Percentiles rank a stretch among this genome's conserved stretches.
Conservation (phyloP, 2,888 invertebrate genomes). For the Thereva unica region DNA sequence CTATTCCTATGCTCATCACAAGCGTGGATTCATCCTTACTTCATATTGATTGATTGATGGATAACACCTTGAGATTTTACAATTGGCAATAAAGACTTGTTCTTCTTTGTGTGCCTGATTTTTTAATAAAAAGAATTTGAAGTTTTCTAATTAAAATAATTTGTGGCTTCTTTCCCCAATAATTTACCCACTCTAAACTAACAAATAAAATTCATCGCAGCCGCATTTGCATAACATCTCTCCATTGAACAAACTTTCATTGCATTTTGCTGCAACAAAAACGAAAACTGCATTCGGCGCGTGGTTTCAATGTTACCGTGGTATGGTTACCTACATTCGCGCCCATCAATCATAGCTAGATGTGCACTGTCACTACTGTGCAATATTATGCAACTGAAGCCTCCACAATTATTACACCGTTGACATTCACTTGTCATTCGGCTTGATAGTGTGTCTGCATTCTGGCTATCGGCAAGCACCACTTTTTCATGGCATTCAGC, state of each 20-base stretch:
- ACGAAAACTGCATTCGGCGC: background rate
- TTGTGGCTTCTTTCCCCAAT: too few relatives aligned
- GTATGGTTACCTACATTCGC: constrained; percentile 6
- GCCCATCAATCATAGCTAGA: constrained; percentile 1
- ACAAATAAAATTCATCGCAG: background rate
- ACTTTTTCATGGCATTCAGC: constrained; percentile 2
- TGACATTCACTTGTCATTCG: constrained; percentile 11
- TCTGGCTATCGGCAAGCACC: background rate
- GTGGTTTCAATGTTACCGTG: constrained; percentile 10
- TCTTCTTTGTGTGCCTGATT: too few relatives aligned
- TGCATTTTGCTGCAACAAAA: background rate
- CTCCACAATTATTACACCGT: background rate
- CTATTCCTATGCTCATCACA: too few relatives aligned
- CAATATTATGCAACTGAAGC: constrained; percentile 8
- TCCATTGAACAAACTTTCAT: background rate
- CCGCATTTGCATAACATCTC: constrained; percentile 11
- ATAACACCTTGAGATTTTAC: too few relatives aligned
- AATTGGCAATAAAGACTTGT: too few relatives aligned
- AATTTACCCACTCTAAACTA: background rate
- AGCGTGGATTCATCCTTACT: too few relatives aligned
- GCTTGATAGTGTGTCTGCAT: constrained; percentile 8
- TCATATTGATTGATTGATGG: too few relatives aligned
- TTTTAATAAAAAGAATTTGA: too few relatives aligned
- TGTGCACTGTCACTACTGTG: background rate
- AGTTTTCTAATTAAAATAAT: too few relatives aligned